These are phyloP conservation scores for Trichogramma pretiosum DNA, from an alignment of 1,140 invertebrate species.

Conservation along the genomic window DNA sequence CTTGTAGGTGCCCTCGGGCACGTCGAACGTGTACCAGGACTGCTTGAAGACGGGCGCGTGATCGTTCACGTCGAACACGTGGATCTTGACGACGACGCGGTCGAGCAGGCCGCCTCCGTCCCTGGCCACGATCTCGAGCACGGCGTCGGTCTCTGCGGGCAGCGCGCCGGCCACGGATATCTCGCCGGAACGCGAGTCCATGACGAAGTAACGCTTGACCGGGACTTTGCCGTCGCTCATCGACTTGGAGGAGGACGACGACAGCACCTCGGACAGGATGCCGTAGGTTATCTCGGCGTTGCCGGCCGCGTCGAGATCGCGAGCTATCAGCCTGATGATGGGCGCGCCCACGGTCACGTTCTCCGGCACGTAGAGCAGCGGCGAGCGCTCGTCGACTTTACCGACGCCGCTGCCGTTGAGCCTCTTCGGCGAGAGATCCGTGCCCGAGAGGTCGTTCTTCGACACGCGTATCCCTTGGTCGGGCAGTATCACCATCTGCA, in stretches of 20 bases:
- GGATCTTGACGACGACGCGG: conserved; percentile 56
- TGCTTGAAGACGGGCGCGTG: conserved; percentile 75
- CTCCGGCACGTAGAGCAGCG: conserved; percentile 65
- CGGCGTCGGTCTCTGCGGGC: conserved; percentile 68
- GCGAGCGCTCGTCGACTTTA: conserved; percentile 32
- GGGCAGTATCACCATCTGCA: conserved; percentile 56
- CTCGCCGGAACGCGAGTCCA: conserved; percentile 64
- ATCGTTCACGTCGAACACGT: conserved; percentile 75
- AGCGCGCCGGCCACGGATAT: conserved; percentile 65
- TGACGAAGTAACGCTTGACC: conserved; percentile 58
- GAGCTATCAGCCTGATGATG: conserved; percentile 70
- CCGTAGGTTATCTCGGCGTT: conserved; percentile 72
- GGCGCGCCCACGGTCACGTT: conserved; percentile 63
- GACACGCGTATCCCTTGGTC: conserved; percentile 58
- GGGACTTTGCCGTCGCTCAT: conserved; percentile 33
- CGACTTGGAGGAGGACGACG: neutral
- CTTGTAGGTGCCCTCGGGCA: conserved; percentile 67
- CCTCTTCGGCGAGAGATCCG: conserved; percentile 15
- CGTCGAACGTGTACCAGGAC: conserved; percentile 72
- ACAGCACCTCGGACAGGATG: conserved; percentile 40
- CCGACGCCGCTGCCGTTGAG: conserved; percentile 29
- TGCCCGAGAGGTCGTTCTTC: conserved; percentile 31
- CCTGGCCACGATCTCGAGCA: conserved; percentile 64
- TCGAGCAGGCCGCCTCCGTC: conserved; percentile 68
- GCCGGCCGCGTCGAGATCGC: conserved; percentile 68